Evolutionary conservation across 2,797 vertebrate genomes (phyloP).

Genomic region (Poecilia velifera): DNA sequence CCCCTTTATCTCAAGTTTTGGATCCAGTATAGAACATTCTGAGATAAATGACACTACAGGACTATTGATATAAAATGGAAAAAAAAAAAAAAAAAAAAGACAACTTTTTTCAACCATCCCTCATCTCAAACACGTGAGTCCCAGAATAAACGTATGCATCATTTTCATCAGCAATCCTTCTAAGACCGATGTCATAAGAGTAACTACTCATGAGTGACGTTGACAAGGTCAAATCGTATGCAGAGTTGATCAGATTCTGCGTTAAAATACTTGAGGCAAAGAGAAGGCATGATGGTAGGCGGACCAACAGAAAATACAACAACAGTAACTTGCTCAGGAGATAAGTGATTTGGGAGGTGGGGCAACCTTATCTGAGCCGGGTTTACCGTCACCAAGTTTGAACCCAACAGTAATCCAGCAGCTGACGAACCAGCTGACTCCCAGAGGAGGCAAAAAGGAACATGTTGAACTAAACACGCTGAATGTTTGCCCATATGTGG

Average conservation of each 20-base stretch:
- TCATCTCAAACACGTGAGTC: too few relatives aligned
- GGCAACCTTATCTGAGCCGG: neutral
- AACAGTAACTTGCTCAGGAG: neutral
- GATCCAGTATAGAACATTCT: neutral
- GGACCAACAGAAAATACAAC: neutral
- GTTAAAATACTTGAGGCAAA: neutral
- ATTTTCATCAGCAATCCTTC: too few relatives aligned
- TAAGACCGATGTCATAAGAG: too few relatives aligned
- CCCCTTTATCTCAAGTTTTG: neutral
- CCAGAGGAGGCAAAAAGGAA: neutral
- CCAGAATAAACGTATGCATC: too few relatives aligned
- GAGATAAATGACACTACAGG: neutral
- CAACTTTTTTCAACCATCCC: too few relatives aligned
- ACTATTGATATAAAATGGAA: too few relatives aligned
- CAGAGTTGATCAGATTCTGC: neutral
- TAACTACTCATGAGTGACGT: too few relatives aligned
- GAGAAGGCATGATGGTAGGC: neutral
- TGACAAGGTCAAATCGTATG: neutral
- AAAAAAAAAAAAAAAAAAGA: too few relatives aligned
- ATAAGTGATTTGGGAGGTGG: neutral
- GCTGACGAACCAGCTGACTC: neutral
- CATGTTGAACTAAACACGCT: neutral
- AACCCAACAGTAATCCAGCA: neutral
- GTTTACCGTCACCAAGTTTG: neutral
- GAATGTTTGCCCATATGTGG: neutral